Evolutionary conservation across 1,140 invertebrate genomes (phyloP), one percentile per base, ranked within the genome.

Genomic region (Drosophila kepulauana): DNA sequence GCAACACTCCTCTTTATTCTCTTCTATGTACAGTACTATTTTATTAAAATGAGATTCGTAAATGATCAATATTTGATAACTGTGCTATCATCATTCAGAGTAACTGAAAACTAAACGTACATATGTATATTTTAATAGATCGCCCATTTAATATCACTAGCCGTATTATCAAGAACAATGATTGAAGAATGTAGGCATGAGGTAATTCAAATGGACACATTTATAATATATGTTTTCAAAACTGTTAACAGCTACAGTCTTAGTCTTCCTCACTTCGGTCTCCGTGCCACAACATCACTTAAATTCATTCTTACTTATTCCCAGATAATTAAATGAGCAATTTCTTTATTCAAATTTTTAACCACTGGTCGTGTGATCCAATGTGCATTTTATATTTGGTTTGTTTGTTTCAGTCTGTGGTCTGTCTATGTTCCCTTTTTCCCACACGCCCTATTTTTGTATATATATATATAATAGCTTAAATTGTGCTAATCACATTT

Each of bases 381-480:
- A 58, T 68, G 49, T 66, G 46, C 20, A 48, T 72, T 66, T 51
- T 51, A 51, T 72, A 51, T 3, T 57, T 57, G 62, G 57, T 57
- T 62, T 51, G 25, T 65, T 71, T 72, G 63, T 38, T 41, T 66
- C 30, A 48, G 63, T 67, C 63, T 67, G 70, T 59, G 70, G 35
- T 59, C 64, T 64, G 63, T 51, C 45, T 43, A 30, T 46, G 64
- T 65, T 41, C 52, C 38, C 35, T 28, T 73, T 15, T 61, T 25
- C 38, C 33, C 51, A 51, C 49, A 51, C 33, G 20, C 16, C 30
- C 52, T 73, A 52, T 52, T n/a, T 11, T n/a, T 13, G 13, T 28
- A n/a, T 28, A 13, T 58, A 62, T 43, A 11, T 43, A 11, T 57
- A 33, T 59, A 35, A 15, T 35, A 5, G 59, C 28, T 49, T 63